These are phyloP conservation scores for Lordiphosa clarofinis DNA, from an alignment of 1,140 invertebrate genomes.

Conservation along the genomic window DNA sequence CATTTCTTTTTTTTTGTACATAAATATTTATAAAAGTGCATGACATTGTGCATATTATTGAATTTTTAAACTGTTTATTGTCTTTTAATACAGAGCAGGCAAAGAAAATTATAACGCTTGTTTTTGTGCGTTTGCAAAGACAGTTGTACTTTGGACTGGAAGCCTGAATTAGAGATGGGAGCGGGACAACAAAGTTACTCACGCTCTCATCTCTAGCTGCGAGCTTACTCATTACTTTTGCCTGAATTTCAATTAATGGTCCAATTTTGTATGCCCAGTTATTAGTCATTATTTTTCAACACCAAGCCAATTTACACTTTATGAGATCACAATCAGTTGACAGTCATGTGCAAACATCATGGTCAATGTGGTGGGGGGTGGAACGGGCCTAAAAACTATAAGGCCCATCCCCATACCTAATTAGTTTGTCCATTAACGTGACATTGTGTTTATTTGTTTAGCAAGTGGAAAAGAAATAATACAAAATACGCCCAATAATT, in stretches of 20 bases:
- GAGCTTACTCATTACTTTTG: slow-evolving; percentile 41
- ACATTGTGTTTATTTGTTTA: slow-evolving; percentile 66
- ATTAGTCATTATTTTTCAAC: slow-evolving; percentile 60
- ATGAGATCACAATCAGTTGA: slow-evolving; percentile 56
- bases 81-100: no score
- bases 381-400: slow-evolving; percentile 20
- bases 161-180: no score
- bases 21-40: slow-evolving; percentile 10
- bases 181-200: no score
- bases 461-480: slow-evolving; percentile 53
- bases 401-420: slow-evolving; percentile 34
- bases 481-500: slow-evolving; percentile 54
- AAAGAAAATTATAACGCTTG: no score
- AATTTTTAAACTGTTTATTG: no score
- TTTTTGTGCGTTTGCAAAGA: neutral
- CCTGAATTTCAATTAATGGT: slow-evolving; percentile 54
- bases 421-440: slow-evolving; percentile 71
- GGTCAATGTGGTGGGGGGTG: slow-evolving; percentile 10
- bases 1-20: slow-evolving; percentile 13
- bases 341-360: slow-evolving; percentile 12
- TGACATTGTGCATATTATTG: slow-evolving; percentile 12
- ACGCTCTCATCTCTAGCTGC: slow-evolving; percentile 6
- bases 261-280: slow-evolving; percentile 24
- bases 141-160: slow-evolving; percentile 25
- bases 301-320: slow-evolving; percentile 61